A percentile compares a stretch with the other conserved stretches of the same genome.
These are phyloP conservation scores for Hemicentrotus pulcherrimus DNA, from an alignment of 35 echinoderm and acorn worm genomes.

Conservation along the genomic window DNA sequence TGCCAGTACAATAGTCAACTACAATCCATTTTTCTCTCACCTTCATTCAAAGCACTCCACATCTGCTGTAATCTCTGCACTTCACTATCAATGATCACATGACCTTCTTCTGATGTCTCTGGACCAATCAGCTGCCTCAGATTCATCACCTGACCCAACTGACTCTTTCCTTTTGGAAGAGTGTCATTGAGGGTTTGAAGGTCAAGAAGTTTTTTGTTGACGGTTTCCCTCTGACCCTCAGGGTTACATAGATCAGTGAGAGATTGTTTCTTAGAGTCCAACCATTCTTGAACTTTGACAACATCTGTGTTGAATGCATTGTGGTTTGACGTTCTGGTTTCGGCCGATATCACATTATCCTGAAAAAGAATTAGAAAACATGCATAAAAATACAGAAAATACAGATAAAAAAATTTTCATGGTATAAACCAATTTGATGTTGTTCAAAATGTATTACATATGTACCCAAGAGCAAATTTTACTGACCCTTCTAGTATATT, in stretches of 20 bases:
- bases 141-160: constrained; percentile 34
- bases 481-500: no score
- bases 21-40: neutral
- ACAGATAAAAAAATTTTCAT: no score
- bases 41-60: constrained; percentile 41
- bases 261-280: neutral
- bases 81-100: constrained; percentile 38
- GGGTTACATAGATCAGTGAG: neutral
- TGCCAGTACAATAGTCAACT: no score
- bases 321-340: constrained; percentile 34
- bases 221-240: constrained; percentile 8
- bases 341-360: constrained; percentile 25
- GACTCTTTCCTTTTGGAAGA: constrained; percentile 51
- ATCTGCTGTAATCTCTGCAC: constrained; percentile 38
- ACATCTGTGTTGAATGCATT: constrained; percentile 21
- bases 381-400: neutral
- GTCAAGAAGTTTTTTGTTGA: constrained; percentile 13
- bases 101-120: constrained; percentile 56
- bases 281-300: constrained; percentile 22
- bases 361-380: neutral
- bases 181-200: neutral
- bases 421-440: no score
- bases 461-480: no score
- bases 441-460: no score
- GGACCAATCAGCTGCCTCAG: constrained; percentile 24